Base-by-base conservation (phyloP, 35 echinoderm and acorn worm genomes). In the Strongylocentrotus purpuratus region DNA sequence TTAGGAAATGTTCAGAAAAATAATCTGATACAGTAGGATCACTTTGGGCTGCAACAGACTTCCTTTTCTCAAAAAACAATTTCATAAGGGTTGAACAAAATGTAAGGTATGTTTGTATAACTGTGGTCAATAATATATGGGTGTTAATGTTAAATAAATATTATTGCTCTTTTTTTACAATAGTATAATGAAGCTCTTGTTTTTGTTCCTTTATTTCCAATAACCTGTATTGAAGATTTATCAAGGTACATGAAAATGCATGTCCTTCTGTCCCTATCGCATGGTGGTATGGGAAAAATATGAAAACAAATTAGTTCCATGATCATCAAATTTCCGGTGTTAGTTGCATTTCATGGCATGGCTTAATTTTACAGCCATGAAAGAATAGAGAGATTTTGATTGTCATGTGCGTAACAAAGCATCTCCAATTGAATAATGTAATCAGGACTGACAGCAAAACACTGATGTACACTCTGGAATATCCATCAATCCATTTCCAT, bases 361-460 rank as follows among this genome's bases (percentile, higher is more conserved):
- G 15, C 65, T 78, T 78, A 1, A 78, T 78, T 78, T 78, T 78
- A n/a, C 65, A 78, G 28, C 28, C 22, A 15, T 78, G 65, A 28
- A 78, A 78, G 65, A 78, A 78, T 28, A 28, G 65, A 28, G 65
- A n/a, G 65, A 78, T n/a, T 78, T 22, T 78, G 65, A 78, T 78
- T 78, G 65, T 78, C 65, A 78, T 78, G 65, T 78, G 65, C 65
- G 22, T n/a, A 78, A 78, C 65, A 78, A 78, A 78, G 65, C 65
- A 78, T 78, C 22, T n/a, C 20, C 65, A 78, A 78, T 78, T 78
- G 65, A 78, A 78, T 28, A 7, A 78, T 31, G 22, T n/a, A 78
- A 78, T 78, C 28, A n/a, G 65, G 7, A 28, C n/a, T 78, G 65
- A 78, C 65, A 78, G 65, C 65, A 78, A 78, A 78, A 78, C 65